Conservation (phyloP, 2,888 invertebrate species). For the Lycia hirtaria region DNA sequence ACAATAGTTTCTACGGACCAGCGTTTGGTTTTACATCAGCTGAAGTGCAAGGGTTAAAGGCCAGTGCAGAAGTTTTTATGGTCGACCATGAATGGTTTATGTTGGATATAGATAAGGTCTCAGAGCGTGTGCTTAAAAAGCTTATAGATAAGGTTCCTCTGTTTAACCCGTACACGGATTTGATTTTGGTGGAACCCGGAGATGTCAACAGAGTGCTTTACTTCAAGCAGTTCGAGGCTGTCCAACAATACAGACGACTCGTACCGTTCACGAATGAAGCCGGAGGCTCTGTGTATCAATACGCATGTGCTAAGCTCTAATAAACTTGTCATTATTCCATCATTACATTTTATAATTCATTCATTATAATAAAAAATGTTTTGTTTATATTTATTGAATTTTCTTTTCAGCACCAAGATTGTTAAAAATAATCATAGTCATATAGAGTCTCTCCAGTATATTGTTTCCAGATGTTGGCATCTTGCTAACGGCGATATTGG, state of each 20-base stretch:
- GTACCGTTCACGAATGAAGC: neutral
- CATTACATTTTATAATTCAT: no score
- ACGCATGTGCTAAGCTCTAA: no score
- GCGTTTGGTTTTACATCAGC: neutral
- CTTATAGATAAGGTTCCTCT: neutral
- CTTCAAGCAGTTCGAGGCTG: neutral
- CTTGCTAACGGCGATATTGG: no score
- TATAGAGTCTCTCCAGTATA: no score
- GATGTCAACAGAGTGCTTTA: neutral
- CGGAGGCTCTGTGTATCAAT: slow-evolving; percentile 1
- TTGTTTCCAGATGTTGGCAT: no score
- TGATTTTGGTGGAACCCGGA: neutral
- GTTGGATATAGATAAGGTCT: neutral
- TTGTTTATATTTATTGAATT: no score
- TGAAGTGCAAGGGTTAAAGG: neutral
- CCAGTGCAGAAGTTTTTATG: neutral
- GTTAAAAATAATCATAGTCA: no score
- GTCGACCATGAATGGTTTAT: no score
- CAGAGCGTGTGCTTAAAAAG: neutral
- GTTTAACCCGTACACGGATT: neutral
- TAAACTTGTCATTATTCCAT: no score
- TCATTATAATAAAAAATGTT: no score
- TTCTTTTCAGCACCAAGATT: no score
- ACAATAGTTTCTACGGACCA: no score
- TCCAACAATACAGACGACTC: neutral